These are phyloP conservation scores for Elymnias hypermnestra DNA, from an alignment of 1,140 invertebrate species.

Conservation along the genomic window DNA sequence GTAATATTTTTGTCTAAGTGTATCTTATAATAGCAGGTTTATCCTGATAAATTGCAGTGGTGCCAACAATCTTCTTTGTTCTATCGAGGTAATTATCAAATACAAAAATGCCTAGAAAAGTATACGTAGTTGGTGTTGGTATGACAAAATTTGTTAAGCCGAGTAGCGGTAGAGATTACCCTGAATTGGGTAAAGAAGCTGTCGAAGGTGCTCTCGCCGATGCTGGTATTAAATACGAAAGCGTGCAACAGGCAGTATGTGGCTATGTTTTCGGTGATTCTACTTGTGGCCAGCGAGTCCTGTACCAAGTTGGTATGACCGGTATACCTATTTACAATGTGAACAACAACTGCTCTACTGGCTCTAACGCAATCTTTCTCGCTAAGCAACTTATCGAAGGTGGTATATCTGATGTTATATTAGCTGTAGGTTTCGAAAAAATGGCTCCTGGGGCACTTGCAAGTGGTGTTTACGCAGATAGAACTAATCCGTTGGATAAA, in stretches of 20 bases:
- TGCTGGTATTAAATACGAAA: slow-evolving; percentile 86
- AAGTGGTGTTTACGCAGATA: slow-evolving; percentile 85
- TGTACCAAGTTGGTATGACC: slow-evolving; percentile 97
- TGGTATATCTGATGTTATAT: slow-evolving; percentile 89
- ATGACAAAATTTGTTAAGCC: slow-evolving; percentile 96
- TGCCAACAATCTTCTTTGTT: slow-evolving; percentile 21
- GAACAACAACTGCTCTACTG: slow-evolving; percentile 98
- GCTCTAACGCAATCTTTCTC: slow-evolving; percentile 92
- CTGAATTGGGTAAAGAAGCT: slow-evolving; percentile 95
- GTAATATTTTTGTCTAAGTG: background rate
- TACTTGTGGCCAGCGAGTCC: slow-evolving; percentile 94
- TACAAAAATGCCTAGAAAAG: slow-evolving; percentile 74
- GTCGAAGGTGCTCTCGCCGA: slow-evolving; percentile 93
- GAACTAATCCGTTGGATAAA: slow-evolving; percentile 95
- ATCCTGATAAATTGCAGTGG: slow-evolving; percentile 14
- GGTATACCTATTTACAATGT: slow-evolving; percentile 99
- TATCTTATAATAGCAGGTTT: background rate
- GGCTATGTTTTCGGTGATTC: slow-evolving; percentile 99
- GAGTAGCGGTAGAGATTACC: slow-evolving; percentile 91
- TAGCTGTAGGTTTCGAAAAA: slow-evolving; percentile 98
- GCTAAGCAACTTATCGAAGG: slow-evolving; percentile 94
- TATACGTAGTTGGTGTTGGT: slow-evolving; percentile 96
- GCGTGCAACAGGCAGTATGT: slow-evolving; percentile 92
- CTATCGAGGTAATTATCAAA: slow-evolving; percentile 57
- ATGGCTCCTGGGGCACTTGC: slow-evolving; percentile 95